Evolutionary conservation across 2,797 vertebrate species (phyloP).

Genomic region (Ceyx erithaca): DNA sequence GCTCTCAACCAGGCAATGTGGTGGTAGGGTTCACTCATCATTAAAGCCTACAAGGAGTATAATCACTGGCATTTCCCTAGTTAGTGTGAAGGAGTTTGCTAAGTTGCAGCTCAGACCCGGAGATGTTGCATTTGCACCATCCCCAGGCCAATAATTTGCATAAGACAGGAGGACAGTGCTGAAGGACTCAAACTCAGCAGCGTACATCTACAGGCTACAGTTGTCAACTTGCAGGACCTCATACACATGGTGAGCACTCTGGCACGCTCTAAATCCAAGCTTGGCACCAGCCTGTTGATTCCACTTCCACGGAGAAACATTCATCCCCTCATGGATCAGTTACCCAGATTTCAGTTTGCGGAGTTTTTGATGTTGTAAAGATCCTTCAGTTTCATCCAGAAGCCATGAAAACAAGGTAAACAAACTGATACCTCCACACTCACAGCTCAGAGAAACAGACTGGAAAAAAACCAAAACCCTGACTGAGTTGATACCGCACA

Average conservation of each 20-base stretch:
- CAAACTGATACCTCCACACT: background rate
- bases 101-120: background rate
- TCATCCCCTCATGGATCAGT: background rate
- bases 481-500: background rate
- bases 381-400: background rate
- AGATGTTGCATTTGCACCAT: background rate
- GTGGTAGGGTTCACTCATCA: background rate
- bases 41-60: background rate
- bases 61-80: background rate
- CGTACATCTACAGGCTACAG: background rate
- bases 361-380: background rate
- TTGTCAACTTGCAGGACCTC: background rate
- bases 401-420: background rate
- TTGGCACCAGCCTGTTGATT: background rate
- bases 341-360: background rate
- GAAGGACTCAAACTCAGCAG: background rate
- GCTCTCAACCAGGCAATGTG: background rate
- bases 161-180: background rate
- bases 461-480: background rate
- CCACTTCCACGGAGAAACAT: background rate
- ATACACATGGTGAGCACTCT: background rate
- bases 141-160: background rate
- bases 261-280: background rate
- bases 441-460: slow-evolving; percentile 1
- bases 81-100: background rate